These are phyloP conservation scores for Astyanax mexicanus DNA, from an alignment of 2,797 vertebrate genomes.

Conservation along the genomic window DNA sequence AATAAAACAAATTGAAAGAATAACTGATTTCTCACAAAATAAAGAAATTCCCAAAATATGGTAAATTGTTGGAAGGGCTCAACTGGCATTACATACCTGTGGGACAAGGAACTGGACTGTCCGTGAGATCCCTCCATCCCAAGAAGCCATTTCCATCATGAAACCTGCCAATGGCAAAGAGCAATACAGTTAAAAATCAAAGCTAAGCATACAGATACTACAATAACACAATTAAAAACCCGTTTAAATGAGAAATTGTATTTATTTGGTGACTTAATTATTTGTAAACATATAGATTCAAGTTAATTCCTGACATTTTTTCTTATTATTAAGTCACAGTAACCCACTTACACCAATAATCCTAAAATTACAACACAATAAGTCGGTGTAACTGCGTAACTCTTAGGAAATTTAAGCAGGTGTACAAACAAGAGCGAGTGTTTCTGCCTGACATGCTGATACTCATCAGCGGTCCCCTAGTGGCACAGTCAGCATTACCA, in stretches of 20 bases:
- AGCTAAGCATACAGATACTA: neutral
- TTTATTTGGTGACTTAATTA: neutral
- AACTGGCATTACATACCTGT: constrained; percentile 85
- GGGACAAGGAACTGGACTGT: constrained; percentile 98
- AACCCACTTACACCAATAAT: constrained; percentile 11
- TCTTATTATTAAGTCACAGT: neutral
- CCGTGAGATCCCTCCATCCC: constrained; percentile 97
- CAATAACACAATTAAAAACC: neutral
- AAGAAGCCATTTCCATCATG: constrained; percentile 99
- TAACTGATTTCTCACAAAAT: no score
- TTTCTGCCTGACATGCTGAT: constrained; percentile 1
- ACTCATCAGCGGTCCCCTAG: constrained; percentile 3
- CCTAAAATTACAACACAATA: neutral
- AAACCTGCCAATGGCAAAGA: constrained; percentile 83
- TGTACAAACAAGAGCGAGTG: constrained; percentile 12
- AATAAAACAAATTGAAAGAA: no score
- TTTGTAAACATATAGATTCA: neutral
- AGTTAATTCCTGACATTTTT: neutral
- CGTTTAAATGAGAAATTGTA: neutral
- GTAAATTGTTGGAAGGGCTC: no score
- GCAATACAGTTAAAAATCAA: neutral
- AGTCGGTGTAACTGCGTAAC: neutral
- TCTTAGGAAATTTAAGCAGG: neutral
- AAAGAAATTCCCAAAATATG: no score
- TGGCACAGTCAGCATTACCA: constrained; percentile 33